These are phyloP conservation scores for Drosophila greeni DNA, from an alignment of 2,888 invertebrate species.

Conservation along the genomic window DNA sequence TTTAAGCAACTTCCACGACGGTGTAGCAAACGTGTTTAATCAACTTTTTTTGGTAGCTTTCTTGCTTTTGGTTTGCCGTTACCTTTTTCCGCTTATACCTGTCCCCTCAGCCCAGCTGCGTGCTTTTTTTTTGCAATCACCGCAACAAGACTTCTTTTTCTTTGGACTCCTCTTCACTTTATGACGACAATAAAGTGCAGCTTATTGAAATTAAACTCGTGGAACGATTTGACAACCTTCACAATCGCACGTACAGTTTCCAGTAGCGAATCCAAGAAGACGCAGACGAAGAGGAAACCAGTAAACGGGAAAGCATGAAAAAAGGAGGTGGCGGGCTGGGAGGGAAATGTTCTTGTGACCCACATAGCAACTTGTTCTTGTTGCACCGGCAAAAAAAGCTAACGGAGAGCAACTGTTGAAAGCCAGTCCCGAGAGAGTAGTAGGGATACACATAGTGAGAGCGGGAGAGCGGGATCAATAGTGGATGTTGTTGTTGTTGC, in stretches of 20 bases:
- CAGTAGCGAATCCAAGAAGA: constrained; percentile 21
- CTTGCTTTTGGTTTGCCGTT: constrained; percentile 18
- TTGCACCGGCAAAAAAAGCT: constrained; percentile 62
- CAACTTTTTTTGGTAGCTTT: constrained; percentile 6
- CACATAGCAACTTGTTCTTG: constrained; percentile 46
- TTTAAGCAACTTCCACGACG: constrained; percentile 1
- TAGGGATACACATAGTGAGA: constrained; percentile 19
- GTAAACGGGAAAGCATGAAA: constrained; percentile 16
- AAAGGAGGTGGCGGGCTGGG: background rate
- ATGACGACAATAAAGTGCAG: constrained; percentile 47
- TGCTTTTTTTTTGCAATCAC: constrained; percentile 25
- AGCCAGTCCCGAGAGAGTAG: constrained; percentile 23
- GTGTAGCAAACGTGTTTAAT: constrained; percentile 23
- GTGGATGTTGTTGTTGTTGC: constrained; percentile 10
- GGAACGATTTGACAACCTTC: constrained; percentile 28
- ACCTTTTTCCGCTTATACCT: constrained; percentile 23
- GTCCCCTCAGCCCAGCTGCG: constrained; percentile 1
- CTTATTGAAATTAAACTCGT: constrained; percentile 52
- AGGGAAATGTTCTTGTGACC: constrained; percentile 41
- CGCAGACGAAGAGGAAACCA: constrained; percentile 2
- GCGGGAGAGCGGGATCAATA: constrained; percentile 27
- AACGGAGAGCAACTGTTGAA: constrained; percentile 44
- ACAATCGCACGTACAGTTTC: constrained; percentile 40
- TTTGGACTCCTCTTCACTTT: constrained; percentile 15
- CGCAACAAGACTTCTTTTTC: constrained; percentile 19